Evolutionary conservation across 2,888 invertebrate genomes (phyloP), one percentile per base, ranked within the genome.

Genomic region (Fabriciana adippe): DNA sequence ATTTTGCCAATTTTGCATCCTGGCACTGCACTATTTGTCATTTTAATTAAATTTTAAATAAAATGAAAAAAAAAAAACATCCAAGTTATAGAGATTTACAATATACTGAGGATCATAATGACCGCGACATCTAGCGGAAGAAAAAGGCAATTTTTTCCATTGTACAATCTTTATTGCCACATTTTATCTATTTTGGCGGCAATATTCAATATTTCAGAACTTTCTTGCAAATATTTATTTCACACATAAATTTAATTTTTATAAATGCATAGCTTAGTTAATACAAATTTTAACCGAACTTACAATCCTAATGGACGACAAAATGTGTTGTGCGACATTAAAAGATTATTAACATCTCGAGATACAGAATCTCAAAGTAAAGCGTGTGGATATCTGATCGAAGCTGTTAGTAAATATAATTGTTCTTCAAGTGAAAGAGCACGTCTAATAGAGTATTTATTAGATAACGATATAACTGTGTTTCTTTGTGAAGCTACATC

Each of bases 401-500:
- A 90, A 82, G 87, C 89, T 48, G 77, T 91, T 31, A 83, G 74
- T 62, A 85, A 87, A 69, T 88, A 86, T 71, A 84, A 81, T 56
- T 78, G 75, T 67, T 84, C 81, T 68, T 84, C 87, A 1, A 79
- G 78, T 11, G 89, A 91, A 73, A 81, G 85, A 61, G 75, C 71
- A 57, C 80, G 79, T 16, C 82, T 88, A 77, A 75, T 90, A 15
- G 84, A 88, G 75, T 88, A 90, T 78, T 80, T 92, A 67, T 73
- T 92, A 60, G 86, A 89, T 18, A 91, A 89, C 70, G 92, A 92
- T 72, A 88, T 91, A 50, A 86, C 83, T 3, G 87, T 91, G 50
- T 92, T 92, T 76, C 80, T 92, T 14, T 91, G 92, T 74, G 92
- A 91, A 80, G 89, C 90, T 31, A 89, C 86, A 51, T 85, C 90